Conservation (phyloP, 1,140 invertebrate genomes). For the Lordiphosa mommai region DNA sequence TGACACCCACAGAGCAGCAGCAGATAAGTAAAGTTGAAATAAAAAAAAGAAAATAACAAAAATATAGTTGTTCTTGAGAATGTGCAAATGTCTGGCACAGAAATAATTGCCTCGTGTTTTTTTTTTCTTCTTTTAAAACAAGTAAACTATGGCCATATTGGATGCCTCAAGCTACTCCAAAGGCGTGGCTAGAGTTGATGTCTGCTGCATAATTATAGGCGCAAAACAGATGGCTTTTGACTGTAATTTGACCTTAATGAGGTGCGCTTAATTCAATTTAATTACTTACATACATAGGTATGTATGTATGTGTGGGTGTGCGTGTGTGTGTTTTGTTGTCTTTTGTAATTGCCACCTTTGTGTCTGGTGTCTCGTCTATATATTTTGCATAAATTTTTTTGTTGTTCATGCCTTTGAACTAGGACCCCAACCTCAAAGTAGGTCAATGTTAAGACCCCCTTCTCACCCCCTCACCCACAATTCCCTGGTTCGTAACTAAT, state of each 20-base stretch:
- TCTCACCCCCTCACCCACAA: not conserved
- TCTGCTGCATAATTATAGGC: conserved; percentile 66
- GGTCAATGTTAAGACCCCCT: conserved; percentile 26
- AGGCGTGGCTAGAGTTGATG: conserved; percentile 1
- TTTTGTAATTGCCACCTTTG: conserved; percentile 42
- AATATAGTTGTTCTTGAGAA: conserved; percentile 55
- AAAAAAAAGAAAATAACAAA: too few relatives aligned
- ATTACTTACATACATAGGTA: conserved; percentile 34
- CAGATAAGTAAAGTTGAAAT: not conserved
- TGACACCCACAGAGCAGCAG: conserved; percentile 19
- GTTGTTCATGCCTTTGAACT: not conserved
- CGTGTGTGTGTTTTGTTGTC: conserved; percentile 6
- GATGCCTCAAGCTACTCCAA: too few relatives aligned
- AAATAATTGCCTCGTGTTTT: conserved; percentile 35
- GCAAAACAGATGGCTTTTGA: conserved; percentile 47
- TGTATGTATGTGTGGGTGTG: conserved; percentile 6
- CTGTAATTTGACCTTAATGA: conserved; percentile 74
- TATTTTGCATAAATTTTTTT: conserved; percentile 38
- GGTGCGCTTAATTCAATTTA: conserved; percentile 61
- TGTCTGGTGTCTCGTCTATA: conserved; percentile 2
- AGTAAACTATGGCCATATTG: conserved; percentile 6
- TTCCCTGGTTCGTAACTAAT: conserved; percentile 19
- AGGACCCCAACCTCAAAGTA: conserved; percentile 7
- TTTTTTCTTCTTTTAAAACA: not conserved
- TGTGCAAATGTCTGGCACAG: conserved; percentile 45